Evolutionary conservation across 2,113 vertebrate species (phyloP).

Genomic region (Tichodroma muraria): DNA sequence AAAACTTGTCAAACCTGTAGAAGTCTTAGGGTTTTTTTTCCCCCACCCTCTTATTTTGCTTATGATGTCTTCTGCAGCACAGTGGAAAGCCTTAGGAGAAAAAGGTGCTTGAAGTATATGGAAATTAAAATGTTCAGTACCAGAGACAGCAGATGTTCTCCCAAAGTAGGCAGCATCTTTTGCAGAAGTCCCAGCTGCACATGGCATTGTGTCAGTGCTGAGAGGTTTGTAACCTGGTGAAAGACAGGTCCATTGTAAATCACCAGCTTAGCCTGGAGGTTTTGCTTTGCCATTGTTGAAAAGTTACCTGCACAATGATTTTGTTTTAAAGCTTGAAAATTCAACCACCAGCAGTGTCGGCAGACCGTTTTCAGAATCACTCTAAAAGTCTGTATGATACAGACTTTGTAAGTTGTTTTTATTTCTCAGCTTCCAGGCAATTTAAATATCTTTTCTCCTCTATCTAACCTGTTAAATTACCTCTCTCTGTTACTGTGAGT

Average conservation of each 20-base stretch:
- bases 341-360: background rate
- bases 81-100: background rate
- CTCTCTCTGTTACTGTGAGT: background rate
- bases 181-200: background rate
- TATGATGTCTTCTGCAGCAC: background rate
- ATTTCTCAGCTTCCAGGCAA: conserved; percentile 1
- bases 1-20: background rate
- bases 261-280: background rate
- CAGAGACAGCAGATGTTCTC: background rate
- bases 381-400: background rate
- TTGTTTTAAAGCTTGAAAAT: background rate
- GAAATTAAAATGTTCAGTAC: background rate
- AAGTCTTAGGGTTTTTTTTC: background rate
- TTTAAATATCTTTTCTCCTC: conserved; percentile 31
- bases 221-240: background rate
- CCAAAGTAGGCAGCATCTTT: background rate
- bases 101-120: background rate
- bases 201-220: fast-evolving
- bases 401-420: background rate
- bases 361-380: background rate
- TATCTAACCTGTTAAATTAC: conserved; percentile 41
- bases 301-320: background rate
- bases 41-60: fast-evolving
- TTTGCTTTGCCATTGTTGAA: background rate
- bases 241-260: background rate